A percentile compares a stretch with the other conserved stretches of the same genome.
phyloP scores from a whole-genome alignment of 2,797 vertebrate genomes.

The Hapalemur alaotrensis region DNA sequence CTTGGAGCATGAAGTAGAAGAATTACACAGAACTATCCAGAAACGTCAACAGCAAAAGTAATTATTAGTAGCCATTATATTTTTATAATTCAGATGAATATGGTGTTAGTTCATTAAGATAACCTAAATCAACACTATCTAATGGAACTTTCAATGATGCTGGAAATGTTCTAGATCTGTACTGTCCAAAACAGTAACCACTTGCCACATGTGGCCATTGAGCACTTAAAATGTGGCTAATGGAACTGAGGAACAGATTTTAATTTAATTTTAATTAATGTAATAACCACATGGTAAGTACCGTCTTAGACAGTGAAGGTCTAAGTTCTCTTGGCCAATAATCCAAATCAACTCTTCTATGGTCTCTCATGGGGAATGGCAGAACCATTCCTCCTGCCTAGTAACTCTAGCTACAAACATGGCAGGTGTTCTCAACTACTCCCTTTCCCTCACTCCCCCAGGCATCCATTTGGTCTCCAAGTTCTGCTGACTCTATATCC shows the following conservation, averaged over 20 bases:
- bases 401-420: background rate
- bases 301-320: background rate
- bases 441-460: background rate
- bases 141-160: background rate
- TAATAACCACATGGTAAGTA: background rate
- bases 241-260: background rate
- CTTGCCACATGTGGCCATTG: background rate
- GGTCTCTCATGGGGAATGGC: background rate
- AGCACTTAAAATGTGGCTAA: background rate
- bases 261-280: background rate
- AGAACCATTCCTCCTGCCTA: background rate
- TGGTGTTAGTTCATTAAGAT: background rate
- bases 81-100: constrained; percentile 29
- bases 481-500: background rate
- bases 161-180: background rate
- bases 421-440: background rate
- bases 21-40: constrained; percentile 78
- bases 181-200: background rate
- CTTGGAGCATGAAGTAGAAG: constrained; percentile 83
- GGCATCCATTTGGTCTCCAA: background rate
- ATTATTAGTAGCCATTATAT: constrained; percentile 51
- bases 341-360: background rate
- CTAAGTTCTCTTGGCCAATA: background rate
- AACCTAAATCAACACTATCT: background rate
- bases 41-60: constrained; percentile 83